phyloP scores from a whole-genome alignment of 2,888 invertebrate genomes.

The Tinea trinotella region DNA sequence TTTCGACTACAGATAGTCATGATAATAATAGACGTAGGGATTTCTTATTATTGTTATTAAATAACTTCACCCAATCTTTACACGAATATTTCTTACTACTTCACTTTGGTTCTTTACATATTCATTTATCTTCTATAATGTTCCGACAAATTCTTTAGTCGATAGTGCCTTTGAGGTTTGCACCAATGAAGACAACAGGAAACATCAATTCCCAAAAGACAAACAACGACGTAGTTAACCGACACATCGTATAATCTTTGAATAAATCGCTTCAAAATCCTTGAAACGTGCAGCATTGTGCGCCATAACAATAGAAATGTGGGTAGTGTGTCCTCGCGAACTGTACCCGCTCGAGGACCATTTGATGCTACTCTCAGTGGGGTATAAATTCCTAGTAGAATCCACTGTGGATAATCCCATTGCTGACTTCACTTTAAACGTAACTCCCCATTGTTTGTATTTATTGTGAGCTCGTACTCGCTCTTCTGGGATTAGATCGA shows the following conservation, averaged over 20 bases:
- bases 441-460: constrained; percentile 10
- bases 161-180: too few species aligned
- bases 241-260: background rate
- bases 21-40: too few species aligned
- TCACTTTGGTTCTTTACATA: too few species aligned
- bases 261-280: constrained; percentile 10
- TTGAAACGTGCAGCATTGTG: constrained; percentile 12
- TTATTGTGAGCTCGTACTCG: background rate
- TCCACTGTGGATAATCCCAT: constrained; percentile 7
- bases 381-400: background rate
- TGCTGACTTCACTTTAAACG: constrained; percentile 12
- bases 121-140: too few species aligned
- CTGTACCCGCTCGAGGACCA: constrained; percentile 13
- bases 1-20: too few species aligned
- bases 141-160: too few species aligned
- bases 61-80: too few species aligned
- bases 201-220: constrained; percentile 7
- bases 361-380: background rate
- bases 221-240: background rate
- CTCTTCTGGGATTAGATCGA: background rate
- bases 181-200: background rate
- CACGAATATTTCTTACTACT: too few species aligned
- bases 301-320: constrained; percentile 4
- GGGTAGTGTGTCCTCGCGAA: constrained; percentile 1
- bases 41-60: too few species aligned